phyloP scores from a whole-genome alignment of 1,140 invertebrate species.

The Vanessa atalanta region DNA sequence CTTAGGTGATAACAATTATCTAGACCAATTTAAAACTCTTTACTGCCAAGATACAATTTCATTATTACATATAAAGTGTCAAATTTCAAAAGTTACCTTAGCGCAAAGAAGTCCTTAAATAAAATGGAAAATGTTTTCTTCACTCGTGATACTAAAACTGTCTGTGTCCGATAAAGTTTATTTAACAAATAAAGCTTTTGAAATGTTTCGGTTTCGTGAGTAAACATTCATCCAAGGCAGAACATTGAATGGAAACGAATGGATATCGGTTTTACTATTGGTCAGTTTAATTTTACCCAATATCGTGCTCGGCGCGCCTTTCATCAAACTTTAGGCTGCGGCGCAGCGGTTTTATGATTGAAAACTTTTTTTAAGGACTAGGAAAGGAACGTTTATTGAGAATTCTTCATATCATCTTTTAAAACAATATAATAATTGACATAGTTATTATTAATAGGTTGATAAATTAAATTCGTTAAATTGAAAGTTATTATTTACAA shows the following conservation, averaged over 20 bases:
- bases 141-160: neutral
- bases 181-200: neutral
- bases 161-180: neutral
- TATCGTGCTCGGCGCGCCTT: slow-evolving; percentile 15
- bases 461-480: no score
- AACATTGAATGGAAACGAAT: slow-evolving; percentile 25
- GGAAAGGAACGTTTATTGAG: neutral
- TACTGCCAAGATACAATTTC: no score
- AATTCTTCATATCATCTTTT: neutral
- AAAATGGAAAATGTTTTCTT: neutral
- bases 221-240: slow-evolving; percentile 14
- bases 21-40: no score
- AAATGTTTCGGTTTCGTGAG: slow-evolving; percentile 23
- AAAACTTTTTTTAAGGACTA: slow-evolving; percentile 12
- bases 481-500: no score
- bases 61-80: neutral
- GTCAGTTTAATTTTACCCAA: slow-evolving; percentile 24
- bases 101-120: no score
- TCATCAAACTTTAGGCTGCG: slow-evolving; percentile 17
- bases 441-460: no score
- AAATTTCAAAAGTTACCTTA: no score
- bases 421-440: neutral
- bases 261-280: slow-evolving; percentile 14
- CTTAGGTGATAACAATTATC: no score
- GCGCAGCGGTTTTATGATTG: slow-evolving; percentile 14